Base-by-base conservation (phyloP, 2,888 invertebrate species). In the Ophraella communa region DNA sequence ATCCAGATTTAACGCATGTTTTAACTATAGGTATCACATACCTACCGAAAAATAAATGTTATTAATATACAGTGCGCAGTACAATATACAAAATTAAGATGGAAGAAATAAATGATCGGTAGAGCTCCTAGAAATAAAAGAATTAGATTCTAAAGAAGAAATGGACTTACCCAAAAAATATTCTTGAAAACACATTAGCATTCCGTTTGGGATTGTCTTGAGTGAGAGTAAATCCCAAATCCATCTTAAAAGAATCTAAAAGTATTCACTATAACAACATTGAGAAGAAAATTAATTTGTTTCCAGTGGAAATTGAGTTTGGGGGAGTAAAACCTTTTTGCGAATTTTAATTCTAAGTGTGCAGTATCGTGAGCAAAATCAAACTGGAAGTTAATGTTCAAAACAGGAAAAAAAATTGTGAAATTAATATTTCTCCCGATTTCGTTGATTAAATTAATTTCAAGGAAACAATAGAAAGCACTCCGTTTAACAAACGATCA, bases 171-270 rank as follows among this genome's bases (percentile, higher is more conserved):
- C 68, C 55, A 55, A 78, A 78, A 65, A 72, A 74, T 33, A 90
- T 78, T 64, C 89, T 84, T 1, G 91, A 89, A 11, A 92, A 72
- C 7, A 85, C 72, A 75, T 86, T 88, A 11, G 88, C 85, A 45
- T 79, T 82, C 71, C 85, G 86, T 63, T 86, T 82, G 2, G 89
- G 89, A 83, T 89, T 88, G 65, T 82, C 79, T 57, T 67, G 62
- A 33, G 71, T 73, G 1, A 79, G 59, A 23, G 66, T 66, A 59
- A 74, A 73, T 35, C 73, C 72, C 11, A 69, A 65, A 45, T 76
- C 73, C 75, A 76, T 76, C 56, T 7, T 39, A 7, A 14, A 4
- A 4, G 10, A 1, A 8, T 39, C 4, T 30, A 1, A 30, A 30
- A 30, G 2, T 30, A 11, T 39, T 39, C 39, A 39, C 39, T 39